Evolutionary conservation across 1,140 invertebrate genomes (phyloP).

Genomic region (Lycorma delicatula): DNA sequence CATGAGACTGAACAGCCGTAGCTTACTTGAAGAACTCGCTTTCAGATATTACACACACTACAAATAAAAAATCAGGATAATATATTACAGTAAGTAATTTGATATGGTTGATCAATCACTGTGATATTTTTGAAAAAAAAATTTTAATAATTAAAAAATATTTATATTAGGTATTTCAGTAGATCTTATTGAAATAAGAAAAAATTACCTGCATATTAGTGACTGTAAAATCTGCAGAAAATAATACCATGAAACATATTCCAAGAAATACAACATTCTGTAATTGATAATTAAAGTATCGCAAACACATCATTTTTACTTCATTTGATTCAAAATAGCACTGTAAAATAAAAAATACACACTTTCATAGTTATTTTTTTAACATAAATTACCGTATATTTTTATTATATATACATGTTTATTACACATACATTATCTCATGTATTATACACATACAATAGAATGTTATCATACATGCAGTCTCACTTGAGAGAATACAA

Average conservation of each 20-base stretch:
- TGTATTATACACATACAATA: no score
- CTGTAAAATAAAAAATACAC: no score
- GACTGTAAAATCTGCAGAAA: slow-evolving; percentile 23
- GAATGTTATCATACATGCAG: no score
- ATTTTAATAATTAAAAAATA: not conserved
- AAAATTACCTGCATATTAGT: slow-evolving; percentile 23
- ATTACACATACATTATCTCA: no score
- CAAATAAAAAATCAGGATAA: not conserved
- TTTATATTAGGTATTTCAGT: not conserved
- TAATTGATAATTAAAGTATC: not conserved
- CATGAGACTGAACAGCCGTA: no score
- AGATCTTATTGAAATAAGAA: not conserved
- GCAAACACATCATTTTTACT: not conserved
- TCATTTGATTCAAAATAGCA: no score
- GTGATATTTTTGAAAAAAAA: not conserved
- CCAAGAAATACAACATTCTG: slow-evolving; percentile 16
- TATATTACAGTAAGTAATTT: not conserved
- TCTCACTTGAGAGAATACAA: no score
- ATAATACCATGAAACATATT: slow-evolving; percentile 18
- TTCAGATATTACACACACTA: not conserved
- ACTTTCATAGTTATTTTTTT: no score
- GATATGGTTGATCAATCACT: not conserved
- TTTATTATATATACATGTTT: no score
- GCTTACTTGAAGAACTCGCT: not conserved
- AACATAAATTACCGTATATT: no score